phyloP scores from a whole-genome alignment of 1,140 invertebrate genomes.

The Drosophila bocqueti region DNA sequence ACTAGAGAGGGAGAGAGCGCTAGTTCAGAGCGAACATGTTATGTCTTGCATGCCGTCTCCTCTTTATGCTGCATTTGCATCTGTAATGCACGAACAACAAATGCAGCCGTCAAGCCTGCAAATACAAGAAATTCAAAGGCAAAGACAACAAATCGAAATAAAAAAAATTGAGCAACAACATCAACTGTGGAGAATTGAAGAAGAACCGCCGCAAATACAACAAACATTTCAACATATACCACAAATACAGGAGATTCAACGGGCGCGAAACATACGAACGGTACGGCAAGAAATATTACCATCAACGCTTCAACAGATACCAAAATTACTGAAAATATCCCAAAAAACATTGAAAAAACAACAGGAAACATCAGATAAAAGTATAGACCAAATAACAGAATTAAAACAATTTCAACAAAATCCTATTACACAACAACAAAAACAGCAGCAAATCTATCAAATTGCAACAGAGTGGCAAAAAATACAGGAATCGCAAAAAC shows the following conservation, averaged over 20 bases:
- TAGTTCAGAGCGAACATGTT: slow-evolving; percentile 21
- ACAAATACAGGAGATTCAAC: background rate
- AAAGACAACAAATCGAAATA: slow-evolving; percentile 20
- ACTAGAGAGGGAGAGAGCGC: slow-evolving; percentile 2
- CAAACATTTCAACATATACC: background rate
- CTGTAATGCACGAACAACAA: slow-evolving; percentile 52
- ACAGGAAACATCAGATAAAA: background rate
- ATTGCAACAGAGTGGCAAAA: background rate
- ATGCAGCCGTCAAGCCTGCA: slow-evolving; percentile 10
- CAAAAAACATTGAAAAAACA: slow-evolving; percentile 10
- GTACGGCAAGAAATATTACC: slow-evolving; percentile 1
- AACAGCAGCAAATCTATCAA: background rate
- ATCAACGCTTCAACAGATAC: slow-evolving; percentile 1
- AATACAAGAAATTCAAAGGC: slow-evolving; percentile 24
- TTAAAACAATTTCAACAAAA: background rate
- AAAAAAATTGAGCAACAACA: slow-evolving; percentile 18
- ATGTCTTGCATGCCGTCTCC: slow-evolving; percentile 34
- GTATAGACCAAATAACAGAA: slow-evolving; percentile 8
- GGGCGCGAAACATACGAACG: background rate
- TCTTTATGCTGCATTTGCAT: slow-evolving; percentile 36
- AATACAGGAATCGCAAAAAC: background rate
- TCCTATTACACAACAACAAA: too few species aligned
- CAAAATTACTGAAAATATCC: background rate
- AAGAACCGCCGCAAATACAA: slow-evolving; percentile 14
- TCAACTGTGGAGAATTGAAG: slow-evolving; percentile 2